Conservation (phyloP, 2,113 vertebrate genomes). For the Poecile atricapillus region DNA sequence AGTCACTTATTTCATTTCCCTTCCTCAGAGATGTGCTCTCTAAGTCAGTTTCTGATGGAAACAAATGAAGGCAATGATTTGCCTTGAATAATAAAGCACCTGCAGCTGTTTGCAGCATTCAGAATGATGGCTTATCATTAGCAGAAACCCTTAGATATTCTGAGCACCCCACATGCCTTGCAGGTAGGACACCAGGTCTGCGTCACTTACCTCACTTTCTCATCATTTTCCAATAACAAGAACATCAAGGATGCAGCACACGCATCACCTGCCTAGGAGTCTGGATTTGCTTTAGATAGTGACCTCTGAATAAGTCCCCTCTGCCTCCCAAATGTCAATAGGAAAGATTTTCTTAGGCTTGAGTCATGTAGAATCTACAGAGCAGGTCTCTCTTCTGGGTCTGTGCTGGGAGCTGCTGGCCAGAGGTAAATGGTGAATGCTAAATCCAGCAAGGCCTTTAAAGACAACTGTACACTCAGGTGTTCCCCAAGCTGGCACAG, state of each 20-base stretch:
- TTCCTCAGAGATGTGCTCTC: constrained; percentile 19
- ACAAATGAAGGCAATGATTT: constrained; percentile 46
- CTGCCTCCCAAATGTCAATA: background rate
- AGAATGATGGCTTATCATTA: constrained; percentile 28
- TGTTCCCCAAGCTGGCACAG: background rate
- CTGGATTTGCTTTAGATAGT: background rate
- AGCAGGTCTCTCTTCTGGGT: background rate
- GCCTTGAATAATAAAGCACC: constrained; percentile 61
- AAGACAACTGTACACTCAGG: background rate
- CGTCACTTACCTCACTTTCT: background rate
- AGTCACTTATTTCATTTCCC: constrained; percentile 41
- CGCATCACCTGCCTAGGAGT: background rate
- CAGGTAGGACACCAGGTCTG: background rate
- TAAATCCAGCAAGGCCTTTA: background rate
- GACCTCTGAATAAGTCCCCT: background rate
- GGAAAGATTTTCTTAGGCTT: background rate
- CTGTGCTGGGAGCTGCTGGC: background rate
- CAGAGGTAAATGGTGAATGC: background rate
- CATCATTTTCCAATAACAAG: background rate
- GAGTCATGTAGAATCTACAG: background rate
- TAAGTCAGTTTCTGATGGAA: constrained; percentile 23
- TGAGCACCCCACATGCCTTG: background rate
- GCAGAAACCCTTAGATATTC: constrained; percentile 9
- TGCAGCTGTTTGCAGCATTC: constrained; percentile 49
- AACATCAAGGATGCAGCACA: background rate